These are phyloP conservation scores for Eulemur rufifrons DNA, from an alignment of 2,113 vertebrate genomes.

Conservation along the genomic window DNA sequence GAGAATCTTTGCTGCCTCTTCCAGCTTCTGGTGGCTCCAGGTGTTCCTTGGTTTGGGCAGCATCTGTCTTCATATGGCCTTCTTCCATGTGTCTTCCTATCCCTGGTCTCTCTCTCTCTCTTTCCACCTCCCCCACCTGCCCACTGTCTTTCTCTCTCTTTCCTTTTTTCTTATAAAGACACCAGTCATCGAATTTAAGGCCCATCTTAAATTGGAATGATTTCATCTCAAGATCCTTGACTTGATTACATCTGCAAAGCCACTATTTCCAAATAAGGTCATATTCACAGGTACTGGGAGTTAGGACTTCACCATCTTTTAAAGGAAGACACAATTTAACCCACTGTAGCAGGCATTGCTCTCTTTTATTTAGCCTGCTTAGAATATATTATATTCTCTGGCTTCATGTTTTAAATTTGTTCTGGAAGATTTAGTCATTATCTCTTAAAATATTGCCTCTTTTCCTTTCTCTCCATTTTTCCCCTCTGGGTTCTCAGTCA, in stretches of 20 bases:
- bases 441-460: background rate
- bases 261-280: background rate
- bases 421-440: background rate
- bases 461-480: background rate
- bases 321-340: background rate
- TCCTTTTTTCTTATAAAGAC: background rate
- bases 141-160: too few species aligned
- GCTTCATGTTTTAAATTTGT: background rate
- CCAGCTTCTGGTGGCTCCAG: background rate
- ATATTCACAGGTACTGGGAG: background rate
- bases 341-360: background rate
- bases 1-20: background rate
- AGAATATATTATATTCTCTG: background rate
- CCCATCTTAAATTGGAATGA: background rate
- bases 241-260: background rate
- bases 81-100: background rate
- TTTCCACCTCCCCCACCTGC: fast-evolving
- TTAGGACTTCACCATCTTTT: background rate
- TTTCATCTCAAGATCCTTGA: background rate
- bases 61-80: background rate
- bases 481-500: background rate
- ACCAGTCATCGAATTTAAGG: background rate
- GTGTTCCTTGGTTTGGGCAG: background rate
- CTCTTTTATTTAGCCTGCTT: background rate
- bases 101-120: background rate